Base-by-base conservation (phyloP, 2,797 vertebrate species). In the Acrossocheilus fasciatus region DNA sequence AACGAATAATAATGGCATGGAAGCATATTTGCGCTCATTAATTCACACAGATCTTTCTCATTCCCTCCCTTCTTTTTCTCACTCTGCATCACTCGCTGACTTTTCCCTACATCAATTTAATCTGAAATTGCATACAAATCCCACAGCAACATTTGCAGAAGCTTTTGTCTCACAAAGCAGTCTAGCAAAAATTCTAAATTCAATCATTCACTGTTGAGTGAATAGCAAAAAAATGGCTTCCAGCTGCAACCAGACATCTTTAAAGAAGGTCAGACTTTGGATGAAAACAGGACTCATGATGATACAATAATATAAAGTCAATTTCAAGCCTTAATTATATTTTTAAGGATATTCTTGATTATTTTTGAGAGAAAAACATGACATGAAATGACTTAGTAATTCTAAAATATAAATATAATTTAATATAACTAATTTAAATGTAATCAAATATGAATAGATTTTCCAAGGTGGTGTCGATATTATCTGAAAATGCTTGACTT, bases 101-200 rank as follows among this genome's bases (percentile, higher is more conserved):
- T 86, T 74, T 87, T 75, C 85, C 79, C 84, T 88, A 93, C 95
- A 96, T 96, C 96, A 96, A 95, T 97, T 96, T 96, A 95, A 96
- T 96, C 96, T 96, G 94, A 96, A 94, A 96, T 95, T 93, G 94
- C 94, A 95, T 94, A 94, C 94, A 96, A 96, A 96, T 96, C 95
- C 96, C 94, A 92, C 90, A 90, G 94, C 95, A 95, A 93, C 93
- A 89, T 93, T 93, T 93, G 95, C 94, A 92, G 73, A 92, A 87
- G 95, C 94, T 95, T 94, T 95, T 95, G 95, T 95, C 95, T 95
- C 95, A 95, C 93, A 90, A 93, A 92, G 93, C 94, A 95, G 92
- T 95, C 94, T 94, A 92, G 95, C 94, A 95, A 96, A 96, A 96
- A 96, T 95, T 95, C 87, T 81, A 89, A 90, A 90, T 92, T 91